Conservation (phyloP, 2,113 vertebrate species). For the Cololabis saira region DNA sequence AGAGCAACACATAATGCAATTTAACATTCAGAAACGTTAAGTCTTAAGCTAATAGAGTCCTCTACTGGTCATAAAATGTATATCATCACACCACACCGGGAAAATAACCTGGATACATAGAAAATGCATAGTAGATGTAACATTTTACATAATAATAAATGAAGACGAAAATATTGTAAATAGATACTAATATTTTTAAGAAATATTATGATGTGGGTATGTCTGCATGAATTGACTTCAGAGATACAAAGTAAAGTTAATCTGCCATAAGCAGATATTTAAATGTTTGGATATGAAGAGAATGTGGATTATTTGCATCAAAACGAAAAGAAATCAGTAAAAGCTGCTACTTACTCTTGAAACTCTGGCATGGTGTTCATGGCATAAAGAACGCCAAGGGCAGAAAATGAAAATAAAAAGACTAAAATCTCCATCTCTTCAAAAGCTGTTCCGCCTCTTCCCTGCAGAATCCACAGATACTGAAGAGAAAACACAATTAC, state of each 20-base stretch:
- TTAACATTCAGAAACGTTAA: background rate
- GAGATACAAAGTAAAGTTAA: background rate
- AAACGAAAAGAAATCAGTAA: slow-evolving; percentile 1
- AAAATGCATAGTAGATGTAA: no score
- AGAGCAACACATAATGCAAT: background rate
- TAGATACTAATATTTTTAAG: no score
- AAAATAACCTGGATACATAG: no score
- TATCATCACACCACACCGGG: background rate
- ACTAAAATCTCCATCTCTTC: slow-evolving; percentile 73
- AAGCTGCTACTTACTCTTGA: slow-evolving; percentile 85
- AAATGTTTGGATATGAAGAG: background rate
- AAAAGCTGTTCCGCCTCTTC: slow-evolving; percentile 11
- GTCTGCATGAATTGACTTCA: background rate
- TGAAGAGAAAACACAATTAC: slow-evolving; percentile 25
- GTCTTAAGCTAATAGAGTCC: slow-evolving; percentile 50
- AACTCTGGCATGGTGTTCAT: slow-evolving; percentile 79
- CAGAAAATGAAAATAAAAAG: slow-evolving; percentile 84
- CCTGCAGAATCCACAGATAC: slow-evolving; percentile 8
- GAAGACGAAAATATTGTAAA: no score
- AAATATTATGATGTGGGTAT: no score
- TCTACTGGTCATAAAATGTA: slow-evolving; percentile 57
- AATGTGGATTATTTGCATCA: background rate
- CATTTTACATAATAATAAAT: no score
- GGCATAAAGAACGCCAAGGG: slow-evolving; percentile 83
- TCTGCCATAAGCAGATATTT: background rate